phyloP scores from a whole-genome alignment of 2,888 invertebrate species.

The Polydrusus pterygomalis region DNA sequence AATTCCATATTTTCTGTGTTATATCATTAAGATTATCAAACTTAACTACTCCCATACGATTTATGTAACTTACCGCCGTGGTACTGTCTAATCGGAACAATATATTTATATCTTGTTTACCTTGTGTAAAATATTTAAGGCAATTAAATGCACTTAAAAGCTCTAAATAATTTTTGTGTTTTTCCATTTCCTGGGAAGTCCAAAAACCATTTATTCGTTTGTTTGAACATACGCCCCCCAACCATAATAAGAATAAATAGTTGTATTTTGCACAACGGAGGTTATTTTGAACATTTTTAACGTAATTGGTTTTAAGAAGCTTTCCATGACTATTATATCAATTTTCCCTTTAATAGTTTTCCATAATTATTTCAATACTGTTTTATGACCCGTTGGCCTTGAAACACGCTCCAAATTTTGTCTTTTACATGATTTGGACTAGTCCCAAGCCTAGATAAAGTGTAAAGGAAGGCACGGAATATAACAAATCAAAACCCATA shows the following conservation, averaged over 20 bases:
- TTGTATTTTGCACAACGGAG: too few relatives aligned
- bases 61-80: slow-evolving; percentile 58
- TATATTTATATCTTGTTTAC: slow-evolving; percentile 51
- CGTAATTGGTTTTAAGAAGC: too few relatives aligned
- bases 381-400: too few relatives aligned
- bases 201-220: slow-evolving; percentile 57
- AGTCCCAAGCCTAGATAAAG: too few relatives aligned
- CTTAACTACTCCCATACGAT: slow-evolving; percentile 57
- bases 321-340: too few relatives aligned
- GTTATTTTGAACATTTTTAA: too few relatives aligned
- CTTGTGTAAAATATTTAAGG: slow-evolving; percentile 58
- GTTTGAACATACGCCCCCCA: slow-evolving; percentile 57
- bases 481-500: too few relatives aligned
- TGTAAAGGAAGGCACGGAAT: too few relatives aligned
- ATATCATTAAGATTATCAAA: slow-evolving; percentile 56
- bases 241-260: slow-evolving; percentile 55
- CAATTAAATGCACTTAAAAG: slow-evolving; percentile 58
- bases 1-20: slow-evolving; percentile 59
- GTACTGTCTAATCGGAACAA: slow-evolving; percentile 58
- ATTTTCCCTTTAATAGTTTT: too few relatives aligned
- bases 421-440: too few relatives aligned
- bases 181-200: slow-evolving; percentile 51
- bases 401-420: too few relatives aligned
- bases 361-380: too few relatives aligned
- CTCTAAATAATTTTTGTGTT: slow-evolving; percentile 61